phyloP scores from a whole-genome alignment of 35 echinoderm and acorn worm species.

The Chiridota heheva region DNA sequence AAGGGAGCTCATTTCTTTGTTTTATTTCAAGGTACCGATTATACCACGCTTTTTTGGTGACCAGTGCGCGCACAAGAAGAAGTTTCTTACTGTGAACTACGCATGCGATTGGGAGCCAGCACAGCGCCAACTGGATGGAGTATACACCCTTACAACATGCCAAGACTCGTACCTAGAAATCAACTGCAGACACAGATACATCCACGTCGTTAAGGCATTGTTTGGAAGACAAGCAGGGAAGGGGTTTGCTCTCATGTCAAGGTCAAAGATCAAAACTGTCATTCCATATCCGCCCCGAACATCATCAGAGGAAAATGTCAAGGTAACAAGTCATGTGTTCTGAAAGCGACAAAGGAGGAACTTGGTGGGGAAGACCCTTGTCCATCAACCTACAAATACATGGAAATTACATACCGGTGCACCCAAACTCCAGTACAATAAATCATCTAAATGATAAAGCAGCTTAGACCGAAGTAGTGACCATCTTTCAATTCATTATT shows the following conservation, averaged over 20 bases:
- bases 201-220: neutral
- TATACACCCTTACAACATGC: constrained; percentile 31
- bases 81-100: constrained; percentile 23
- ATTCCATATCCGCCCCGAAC: neutral
- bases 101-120: constrained; percentile 37
- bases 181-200: constrained; percentile 14
- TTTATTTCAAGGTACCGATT: neutral
- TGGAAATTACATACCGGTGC: constrained; percentile 27
- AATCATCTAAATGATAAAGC: too few species aligned
- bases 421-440: constrained; percentile 48
- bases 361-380: constrained; percentile 43
- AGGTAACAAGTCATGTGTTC: constrained; percentile 22
- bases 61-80: constrained; percentile 25
- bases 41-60: constrained; percentile 34
- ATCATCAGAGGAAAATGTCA: constrained; percentile 11
- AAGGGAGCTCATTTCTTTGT: neutral
- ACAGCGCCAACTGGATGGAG: neutral
- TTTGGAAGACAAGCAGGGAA: constrained; percentile 18
- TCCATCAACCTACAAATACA: constrained; percentile 40
- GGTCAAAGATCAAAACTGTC: constrained; percentile 39
- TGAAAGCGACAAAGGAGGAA: constrained; percentile 16
- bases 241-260: constrained; percentile 30
- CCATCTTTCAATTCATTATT: too few species aligned
- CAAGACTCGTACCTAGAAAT: constrained; percentile 29
- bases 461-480: too few species aligned